Evolutionary conservation across 1,140 invertebrate genomes (phyloP), one percentile per base, ranked within the genome.

Genomic region (Bombus confusus): DNA sequence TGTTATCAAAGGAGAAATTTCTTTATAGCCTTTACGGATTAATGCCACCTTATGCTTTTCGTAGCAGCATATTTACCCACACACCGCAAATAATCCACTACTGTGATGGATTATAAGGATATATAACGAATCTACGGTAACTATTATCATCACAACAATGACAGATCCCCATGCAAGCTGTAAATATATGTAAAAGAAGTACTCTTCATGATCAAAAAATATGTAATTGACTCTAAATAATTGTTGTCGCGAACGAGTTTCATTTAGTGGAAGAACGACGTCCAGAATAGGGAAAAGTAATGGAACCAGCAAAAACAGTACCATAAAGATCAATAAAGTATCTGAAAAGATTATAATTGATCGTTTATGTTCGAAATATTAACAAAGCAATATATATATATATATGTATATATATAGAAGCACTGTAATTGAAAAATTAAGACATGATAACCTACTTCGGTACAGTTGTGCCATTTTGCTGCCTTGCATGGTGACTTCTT

Each of bases 151-250:
- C 1, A 62, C 77, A 25, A 66, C n/a, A 25, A 79, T 12, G 22
- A 43, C 0, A 25, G 39, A 25, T 22, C 39, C 39, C 77, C 62
- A 79, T 18, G 62, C 39, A n/a, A 79, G 25, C 15, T 79, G 77
- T 3, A 79, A n/a, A n/a, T 79, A 79, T 12, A 79, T 62, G 22
- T 18, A 66, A 31, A 39, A 66, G n/a, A 66, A 79, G 6, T 79
- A 47, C 3, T 79, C 62, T 5, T 79, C 62, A 18, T 15, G 9
- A n/a, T 79, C 62, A 25, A 79, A 79, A 18, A 79, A 0, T 6
- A 79, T 0, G 6, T 79, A 79, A 31, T 79, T 68, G 12, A 79
- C 77, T 59, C 31, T 47, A 12, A 66, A 13, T 18, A 59, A 5
- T 22, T 66, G 62, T 28, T 39, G n/a, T 25, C 77, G 59, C 10